These are phyloP conservation scores for Ceriagrion tenellum DNA, from an alignment of 2,888 invertebrate species.

Conservation along the genomic window DNA sequence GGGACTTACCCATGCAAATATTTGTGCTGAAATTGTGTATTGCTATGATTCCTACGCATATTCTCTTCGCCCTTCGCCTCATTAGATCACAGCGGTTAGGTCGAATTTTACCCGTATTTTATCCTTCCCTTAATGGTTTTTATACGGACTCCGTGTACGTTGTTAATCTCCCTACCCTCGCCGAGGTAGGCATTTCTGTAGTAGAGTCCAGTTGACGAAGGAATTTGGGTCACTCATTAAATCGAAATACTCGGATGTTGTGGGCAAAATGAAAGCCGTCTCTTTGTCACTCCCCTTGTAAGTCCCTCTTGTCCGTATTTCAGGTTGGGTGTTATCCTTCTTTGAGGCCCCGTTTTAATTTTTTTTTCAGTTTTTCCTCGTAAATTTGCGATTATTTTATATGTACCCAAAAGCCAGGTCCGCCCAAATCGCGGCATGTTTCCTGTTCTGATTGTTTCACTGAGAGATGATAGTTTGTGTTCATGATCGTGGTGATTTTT, in stretches of 20 bases:
- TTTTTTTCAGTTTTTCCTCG: not conserved
- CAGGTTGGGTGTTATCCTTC: not conserved
- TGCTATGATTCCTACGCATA: no score
- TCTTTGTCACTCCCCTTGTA: not conserved
- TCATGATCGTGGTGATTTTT: no score
- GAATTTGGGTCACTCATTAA: slow-evolving; percentile 10
- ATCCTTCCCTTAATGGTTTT: not conserved
- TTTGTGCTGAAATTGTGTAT: no score
- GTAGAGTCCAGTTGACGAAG: not conserved
- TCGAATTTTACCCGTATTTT: no score
- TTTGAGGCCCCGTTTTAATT: not conserved
- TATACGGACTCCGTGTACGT: not conserved
- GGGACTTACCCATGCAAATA: no score
- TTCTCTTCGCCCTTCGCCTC: no score
- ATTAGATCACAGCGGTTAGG: no score
- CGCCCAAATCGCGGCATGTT: not conserved
- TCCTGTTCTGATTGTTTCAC: no score
- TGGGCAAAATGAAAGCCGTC: not conserved
- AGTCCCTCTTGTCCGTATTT: not conserved
- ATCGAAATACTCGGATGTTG: not conserved
- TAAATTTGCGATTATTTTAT: not conserved
- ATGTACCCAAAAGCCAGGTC: not conserved
- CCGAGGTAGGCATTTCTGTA: not conserved
- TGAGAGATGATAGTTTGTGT: no score
- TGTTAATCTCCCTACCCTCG: not conserved